phyloP scores from a whole-genome alignment of 2,797 vertebrate genomes.

The Aulostomus chinensis region DNA sequence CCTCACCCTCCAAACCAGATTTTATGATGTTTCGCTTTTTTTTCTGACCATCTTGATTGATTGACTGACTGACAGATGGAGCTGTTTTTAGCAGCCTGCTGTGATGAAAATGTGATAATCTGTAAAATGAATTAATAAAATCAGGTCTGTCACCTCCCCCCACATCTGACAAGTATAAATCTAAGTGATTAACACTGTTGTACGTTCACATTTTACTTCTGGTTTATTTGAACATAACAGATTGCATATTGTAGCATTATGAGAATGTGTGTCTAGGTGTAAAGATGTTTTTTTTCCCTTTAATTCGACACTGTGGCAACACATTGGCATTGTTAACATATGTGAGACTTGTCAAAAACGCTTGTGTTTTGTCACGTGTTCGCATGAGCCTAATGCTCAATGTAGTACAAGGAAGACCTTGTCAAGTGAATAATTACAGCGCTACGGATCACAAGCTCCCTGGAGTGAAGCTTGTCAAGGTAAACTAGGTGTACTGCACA shows the following conservation, averaged over 20 bases:
- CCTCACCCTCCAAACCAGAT: background rate
- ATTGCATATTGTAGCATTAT: constrained; percentile 75
- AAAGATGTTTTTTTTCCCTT: constrained; percentile 69
- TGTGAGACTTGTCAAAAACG: constrained; percentile 76
- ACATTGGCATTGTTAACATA: constrained; percentile 78
- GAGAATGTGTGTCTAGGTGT: constrained; percentile 76
- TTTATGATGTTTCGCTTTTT: constrained; percentile 1
- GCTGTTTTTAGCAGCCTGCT: constrained; percentile 56
- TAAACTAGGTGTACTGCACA: constrained; percentile 30
- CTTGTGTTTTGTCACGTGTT: constrained; percentile 77
- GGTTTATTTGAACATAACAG: constrained; percentile 77
- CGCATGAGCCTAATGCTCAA: constrained; percentile 63
- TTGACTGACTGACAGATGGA: constrained; percentile 47
- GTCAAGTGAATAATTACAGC: constrained; percentile 72
- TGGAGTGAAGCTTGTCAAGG: constrained; percentile 32
- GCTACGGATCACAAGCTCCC: constrained; percentile 46
- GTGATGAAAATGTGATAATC: constrained; percentile 65
- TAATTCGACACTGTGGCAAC: constrained; percentile 65
- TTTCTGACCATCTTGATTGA: constrained; percentile 18
- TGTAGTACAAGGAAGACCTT: constrained; percentile 59
- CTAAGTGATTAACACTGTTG: constrained; percentile 77
- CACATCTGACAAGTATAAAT: constrained; percentile 73
- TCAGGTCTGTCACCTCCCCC: constrained; percentile 60
- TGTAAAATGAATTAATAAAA: constrained; percentile 51
- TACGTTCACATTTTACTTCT: constrained; percentile 63